A percentile compares a stretch with the other conserved stretches of the same genome.
Conservation (phyloP, 2,888 invertebrate genomes). For the Caenorhabditis macrosperma region DNA sequence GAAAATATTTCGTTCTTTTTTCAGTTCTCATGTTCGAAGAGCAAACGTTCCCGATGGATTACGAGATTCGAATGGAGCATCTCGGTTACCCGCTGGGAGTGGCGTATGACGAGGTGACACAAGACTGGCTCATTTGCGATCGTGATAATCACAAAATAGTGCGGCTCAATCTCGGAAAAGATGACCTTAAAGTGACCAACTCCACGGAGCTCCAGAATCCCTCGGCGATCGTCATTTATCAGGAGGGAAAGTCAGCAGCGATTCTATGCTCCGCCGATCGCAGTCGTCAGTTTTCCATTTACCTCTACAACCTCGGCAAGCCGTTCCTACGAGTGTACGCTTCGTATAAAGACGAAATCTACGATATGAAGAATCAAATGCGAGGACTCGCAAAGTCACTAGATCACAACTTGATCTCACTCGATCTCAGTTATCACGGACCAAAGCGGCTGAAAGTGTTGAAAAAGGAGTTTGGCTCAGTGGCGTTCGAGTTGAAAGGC, state of each 20-base stretch:
- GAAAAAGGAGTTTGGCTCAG: constrained; percentile 16
- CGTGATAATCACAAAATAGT: constrained; percentile 10
- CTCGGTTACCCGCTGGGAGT: constrained; percentile 37
- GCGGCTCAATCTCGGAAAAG: neutral
- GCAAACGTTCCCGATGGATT: neutral
- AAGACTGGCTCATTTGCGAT: constrained; percentile 36
- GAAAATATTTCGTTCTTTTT: neutral
- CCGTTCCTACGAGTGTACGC: neutral
- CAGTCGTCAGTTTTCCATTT: neutral
- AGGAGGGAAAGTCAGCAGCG: constrained; percentile 30
- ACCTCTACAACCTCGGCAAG: constrained; percentile 6
- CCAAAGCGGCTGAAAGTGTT: constrained; percentile 15
- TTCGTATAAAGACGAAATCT: neutral
- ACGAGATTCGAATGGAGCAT: constrained; percentile 2
- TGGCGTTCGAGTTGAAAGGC: constrained; percentile 13
- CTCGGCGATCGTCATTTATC: constrained; percentile 19
- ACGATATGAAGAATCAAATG: constrained; percentile 14
- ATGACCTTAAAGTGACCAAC: neutral
- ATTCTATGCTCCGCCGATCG: constrained; percentile 8
- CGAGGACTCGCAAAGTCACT: constrained; percentile 37
- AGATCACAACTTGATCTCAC: constrained; percentile 13
- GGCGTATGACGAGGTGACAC: constrained; percentile 14
- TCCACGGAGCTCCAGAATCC: neutral
- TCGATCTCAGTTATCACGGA: neutral
- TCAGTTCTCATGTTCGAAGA: constrained; percentile 15